phyloP scores from a whole-genome alignment of 1,140 invertebrate genomes.

The Colletes latitarsis region DNA sequence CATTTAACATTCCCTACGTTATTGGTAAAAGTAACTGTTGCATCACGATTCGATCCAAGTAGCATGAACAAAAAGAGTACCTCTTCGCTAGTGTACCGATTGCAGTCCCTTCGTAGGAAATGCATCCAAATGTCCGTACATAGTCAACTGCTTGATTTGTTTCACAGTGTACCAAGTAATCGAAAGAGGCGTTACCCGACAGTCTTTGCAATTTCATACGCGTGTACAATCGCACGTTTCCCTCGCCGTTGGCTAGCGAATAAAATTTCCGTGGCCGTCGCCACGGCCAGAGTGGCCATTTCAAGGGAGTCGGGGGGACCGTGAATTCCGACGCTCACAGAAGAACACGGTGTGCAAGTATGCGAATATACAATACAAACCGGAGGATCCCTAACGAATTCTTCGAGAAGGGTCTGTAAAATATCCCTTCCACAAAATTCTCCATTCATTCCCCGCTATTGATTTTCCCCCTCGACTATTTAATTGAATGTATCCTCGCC shows the following conservation, averaged over 20 bases:
- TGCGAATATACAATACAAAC: conserved; percentile 4
- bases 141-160: conserved; percentile 68
- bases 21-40: neutral
- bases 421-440: conserved; percentile 48
- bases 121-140: conserved; percentile 68
- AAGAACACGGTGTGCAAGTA: neutral
- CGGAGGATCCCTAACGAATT: conserved; percentile 54
- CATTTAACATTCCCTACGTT: neutral
- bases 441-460: conserved; percentile 52
- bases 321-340: conserved; percentile 34
- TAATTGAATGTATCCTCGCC: conserved; percentile 26
- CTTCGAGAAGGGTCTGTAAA: conserved; percentile 34
- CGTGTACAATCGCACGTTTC: conserved; percentile 11
- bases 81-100: conserved; percentile 7
- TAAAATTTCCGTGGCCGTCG: conserved; percentile 29
- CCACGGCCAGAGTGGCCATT: conserved; percentile 57
- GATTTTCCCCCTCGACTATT: conserved; percentile 32
- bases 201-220: conserved; percentile 60
- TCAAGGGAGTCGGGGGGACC: conserved; percentile 34
- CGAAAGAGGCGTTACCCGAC: conserved; percentile 67
- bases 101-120: conserved; percentile 66
- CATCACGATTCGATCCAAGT: neutral
- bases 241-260: conserved; percentile 7
- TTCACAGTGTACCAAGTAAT: conserved; percentile 66
- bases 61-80: conserved; percentile 49